These are phyloP conservation scores for Poecilia gillii DNA, from an alignment of 2,797 vertebrate species.

Conservation along the genomic window DNA sequence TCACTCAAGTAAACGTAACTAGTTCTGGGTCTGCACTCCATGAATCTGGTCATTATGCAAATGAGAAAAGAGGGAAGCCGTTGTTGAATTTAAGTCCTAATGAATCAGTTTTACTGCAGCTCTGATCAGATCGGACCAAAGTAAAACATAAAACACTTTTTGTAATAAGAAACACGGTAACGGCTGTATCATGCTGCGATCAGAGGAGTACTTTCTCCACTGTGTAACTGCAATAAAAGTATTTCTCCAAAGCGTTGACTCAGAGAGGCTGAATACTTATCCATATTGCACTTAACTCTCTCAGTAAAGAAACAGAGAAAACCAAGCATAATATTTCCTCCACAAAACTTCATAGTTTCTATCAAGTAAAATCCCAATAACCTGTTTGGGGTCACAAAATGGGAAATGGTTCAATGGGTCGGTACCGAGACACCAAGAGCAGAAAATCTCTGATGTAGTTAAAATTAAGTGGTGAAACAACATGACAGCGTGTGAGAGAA, in stretches of 20 bases:
- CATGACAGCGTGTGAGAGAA: conserved; percentile 50
- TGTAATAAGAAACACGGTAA: neutral
- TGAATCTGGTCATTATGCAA: neutral
- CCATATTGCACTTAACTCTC: neutral
- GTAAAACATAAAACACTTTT: neutral
- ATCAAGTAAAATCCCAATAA: neutral
- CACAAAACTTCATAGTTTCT: neutral
- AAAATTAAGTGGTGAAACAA: conserved; percentile 23
- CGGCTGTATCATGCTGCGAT: neutral
- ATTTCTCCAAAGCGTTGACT: neutral
- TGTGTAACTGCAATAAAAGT: neutral
- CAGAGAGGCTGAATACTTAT: neutral
- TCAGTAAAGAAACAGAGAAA: neutral
- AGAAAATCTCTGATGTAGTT: conserved; percentile 11
- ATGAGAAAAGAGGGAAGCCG: neutral
- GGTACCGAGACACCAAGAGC: neutral
- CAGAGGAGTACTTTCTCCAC: too few species aligned
- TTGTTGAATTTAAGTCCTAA: neutral
- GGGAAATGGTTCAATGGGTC: neutral
- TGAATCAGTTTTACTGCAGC: neutral
- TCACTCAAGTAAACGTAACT: too few species aligned
- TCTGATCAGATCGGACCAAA: neutral
- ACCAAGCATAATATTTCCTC: neutral
- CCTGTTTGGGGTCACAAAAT: neutral
- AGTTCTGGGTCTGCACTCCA: too few species aligned